phyloP scores from a whole-genome alignment of 2,113 vertebrate species.

The Entelurus aequoreus region DNA sequence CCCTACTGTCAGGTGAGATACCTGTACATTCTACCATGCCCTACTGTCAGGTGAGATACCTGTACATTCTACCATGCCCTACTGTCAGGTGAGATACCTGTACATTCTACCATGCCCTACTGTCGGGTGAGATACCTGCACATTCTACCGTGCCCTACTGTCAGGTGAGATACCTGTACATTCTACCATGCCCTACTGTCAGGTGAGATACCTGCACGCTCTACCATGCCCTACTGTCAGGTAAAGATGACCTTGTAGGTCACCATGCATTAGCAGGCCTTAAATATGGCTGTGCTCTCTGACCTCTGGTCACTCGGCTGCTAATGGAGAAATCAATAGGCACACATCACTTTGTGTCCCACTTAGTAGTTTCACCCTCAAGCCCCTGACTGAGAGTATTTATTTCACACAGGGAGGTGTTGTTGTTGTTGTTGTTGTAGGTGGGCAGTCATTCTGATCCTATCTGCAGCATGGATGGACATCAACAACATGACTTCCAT shows the following conservation, averaged over 20 bases:
- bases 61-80: too few species aligned
- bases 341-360: not conserved
- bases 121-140: too few species aligned
- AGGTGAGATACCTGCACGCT: too few species aligned
- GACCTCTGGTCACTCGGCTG: not conserved
- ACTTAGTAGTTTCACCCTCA: not conserved
- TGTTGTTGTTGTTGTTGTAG: not conserved
- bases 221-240: too few species aligned
- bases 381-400: not conserved
- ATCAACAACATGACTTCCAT: not conserved
- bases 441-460: not conserved
- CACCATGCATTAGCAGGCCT: slow-evolving; percentile 1
- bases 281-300: not conserved
- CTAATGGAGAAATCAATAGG: slow-evolving; percentile 7
- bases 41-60: too few species aligned
- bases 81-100: too few species aligned
- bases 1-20: too few species aligned
- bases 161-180: too few species aligned
- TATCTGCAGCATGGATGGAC: not conserved
- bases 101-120: too few species aligned
- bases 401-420: not conserved
- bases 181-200: slow-evolving; percentile 77
- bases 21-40: too few species aligned
- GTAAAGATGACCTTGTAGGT: too few species aligned
- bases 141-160: too few species aligned